phyloP scores from a whole-genome alignment of 1,140 invertebrate genomes.

The Papilio xuthus region DNA sequence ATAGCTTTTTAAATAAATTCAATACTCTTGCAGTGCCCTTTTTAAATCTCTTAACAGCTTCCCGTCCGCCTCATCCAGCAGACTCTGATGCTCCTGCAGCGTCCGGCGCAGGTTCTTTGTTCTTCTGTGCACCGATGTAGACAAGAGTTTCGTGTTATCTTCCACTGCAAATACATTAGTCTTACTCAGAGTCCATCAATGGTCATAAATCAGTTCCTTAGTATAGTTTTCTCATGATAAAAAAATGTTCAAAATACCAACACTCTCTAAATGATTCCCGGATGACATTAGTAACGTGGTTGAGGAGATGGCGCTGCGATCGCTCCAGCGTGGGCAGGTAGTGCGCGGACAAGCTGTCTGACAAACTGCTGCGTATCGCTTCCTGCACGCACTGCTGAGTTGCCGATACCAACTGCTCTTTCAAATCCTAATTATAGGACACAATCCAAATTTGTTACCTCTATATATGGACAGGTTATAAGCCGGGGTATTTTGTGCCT shows the following conservation, averaged over 20 bases:
- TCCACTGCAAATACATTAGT: constrained; percentile 53
- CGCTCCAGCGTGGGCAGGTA: constrained; percentile 62
- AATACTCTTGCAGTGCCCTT: constrained; percentile 57
- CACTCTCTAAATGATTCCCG: constrained; percentile 57
- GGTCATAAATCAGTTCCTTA: neutral
- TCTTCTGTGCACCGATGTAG: constrained; percentile 49
- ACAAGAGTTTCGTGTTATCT: constrained; percentile 48
- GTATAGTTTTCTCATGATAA: neutral
- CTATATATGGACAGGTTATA: too few relatives aligned
- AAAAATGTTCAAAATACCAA: constrained; percentile 43
- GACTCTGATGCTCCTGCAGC: constrained; percentile 55
- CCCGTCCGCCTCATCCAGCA: constrained; percentile 51
- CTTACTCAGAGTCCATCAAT: neutral
- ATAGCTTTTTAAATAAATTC: neutral
- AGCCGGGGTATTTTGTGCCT: too few relatives aligned
- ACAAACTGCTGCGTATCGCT: constrained; percentile 50
- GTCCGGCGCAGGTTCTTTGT: constrained; percentile 51
- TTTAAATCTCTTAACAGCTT: constrained; percentile 47
- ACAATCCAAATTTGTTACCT: too few relatives aligned
- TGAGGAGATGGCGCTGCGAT: constrained; percentile 56
- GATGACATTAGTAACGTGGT: constrained; percentile 53
- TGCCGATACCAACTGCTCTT: constrained; percentile 52
- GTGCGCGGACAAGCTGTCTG: constrained; percentile 49
- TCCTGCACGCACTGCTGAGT: constrained; percentile 55
- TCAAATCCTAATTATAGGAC: constrained; percentile 52